Evolutionary conservation across 2,797 vertebrate genomes (phyloP), one percentile per base, ranked within the genome.

Genomic region (Tangara arthus): DNA sequence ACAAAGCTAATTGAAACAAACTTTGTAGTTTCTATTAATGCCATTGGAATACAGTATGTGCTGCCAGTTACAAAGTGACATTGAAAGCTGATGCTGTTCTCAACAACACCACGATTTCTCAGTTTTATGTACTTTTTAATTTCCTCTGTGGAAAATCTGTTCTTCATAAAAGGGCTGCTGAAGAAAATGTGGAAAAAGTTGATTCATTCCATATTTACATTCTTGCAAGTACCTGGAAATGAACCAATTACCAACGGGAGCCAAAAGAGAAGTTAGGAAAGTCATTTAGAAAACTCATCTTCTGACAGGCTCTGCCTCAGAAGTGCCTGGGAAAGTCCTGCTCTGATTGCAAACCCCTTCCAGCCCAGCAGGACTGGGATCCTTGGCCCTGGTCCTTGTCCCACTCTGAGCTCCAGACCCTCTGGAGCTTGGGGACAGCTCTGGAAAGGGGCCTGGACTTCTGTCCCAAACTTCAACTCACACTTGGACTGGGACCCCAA

Each of bases 131-230:
- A 98, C 97, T 98, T 98, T 99, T 99, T 99, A 98, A 99, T 99
- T 99, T 99, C 98, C 98, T 98, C 98, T 98, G 97, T 98, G 98
- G 99, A 99, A 99, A 99, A 98, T 99, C 99, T 99, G 99, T 98
- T 99, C 98, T 99, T 99, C 98, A 98, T 99, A 98, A 99, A 98
- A 98, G 98, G 95, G 95, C 97, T 98, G 97, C 97, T 97, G 96
- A 97, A 96, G 97, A 98, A 98, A 98, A 98, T 97, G 97, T 98
- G 98, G 98, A 98, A 98, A 98, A 98, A 98, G 97, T 97, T 98
- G 98, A 98, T 98, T 98, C 97, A 97, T 98, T 98, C 98, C 98
- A 98, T 98, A 98, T 98, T 98, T 98, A 97, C 98, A 98, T 98
- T 98, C 97, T 97, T 97, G 97, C 97, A 95, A 96, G 98, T 98